Base-by-base conservation (phyloP, 2,888 invertebrate species). In the Diaphora mendica region DNA sequence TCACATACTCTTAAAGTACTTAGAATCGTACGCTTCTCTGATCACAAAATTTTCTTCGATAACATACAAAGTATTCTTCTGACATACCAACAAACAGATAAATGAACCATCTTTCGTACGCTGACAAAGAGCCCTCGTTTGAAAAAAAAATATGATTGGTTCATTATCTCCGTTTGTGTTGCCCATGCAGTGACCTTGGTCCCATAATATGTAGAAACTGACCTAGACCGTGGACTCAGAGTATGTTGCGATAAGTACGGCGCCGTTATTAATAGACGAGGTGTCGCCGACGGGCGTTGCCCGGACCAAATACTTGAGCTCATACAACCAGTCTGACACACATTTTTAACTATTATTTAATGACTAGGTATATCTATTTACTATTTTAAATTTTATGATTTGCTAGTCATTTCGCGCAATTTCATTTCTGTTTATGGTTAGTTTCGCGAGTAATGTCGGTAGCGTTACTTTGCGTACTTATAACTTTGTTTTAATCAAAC, bases 201-300 rank as follows among this genome's bases (percentile, higher is more conserved):
- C 77, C 76, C 78, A 79, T 77, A 69, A 78, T 80, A 73, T 73
- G 75, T 78, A 73, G 79, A 72, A 77, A 68, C 76, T 83, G 88
- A 88, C 90, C 91, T 88, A 88, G 90, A 88, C 88, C 87, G 82
- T 84, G 79, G 74, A 77, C 82, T 78, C 76, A 5, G 39, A 77
- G 82, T 87, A 79, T 82, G 80, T 78, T 72, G 73, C 80, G 82
- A 84, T 88, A 82, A 82, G 71, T 80, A 79, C 79, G 79, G 78
- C 80, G 79, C 66, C 78, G 73, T 76, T 89, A 89, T 86, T 87
- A 84, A 87, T 90, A 91, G 85, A 85, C 81, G 79, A 85, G 75
- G 73, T 86, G 87, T 86, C 85, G 80, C 82, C 82, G 76, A 78
- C 84, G 86, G 86, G 79, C 87, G 84, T 85, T 86, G 85, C 80